These are phyloP conservation scores for Channa striata DNA, from an alignment of 2,797 vertebrate genomes.

Conservation along the genomic window DNA sequence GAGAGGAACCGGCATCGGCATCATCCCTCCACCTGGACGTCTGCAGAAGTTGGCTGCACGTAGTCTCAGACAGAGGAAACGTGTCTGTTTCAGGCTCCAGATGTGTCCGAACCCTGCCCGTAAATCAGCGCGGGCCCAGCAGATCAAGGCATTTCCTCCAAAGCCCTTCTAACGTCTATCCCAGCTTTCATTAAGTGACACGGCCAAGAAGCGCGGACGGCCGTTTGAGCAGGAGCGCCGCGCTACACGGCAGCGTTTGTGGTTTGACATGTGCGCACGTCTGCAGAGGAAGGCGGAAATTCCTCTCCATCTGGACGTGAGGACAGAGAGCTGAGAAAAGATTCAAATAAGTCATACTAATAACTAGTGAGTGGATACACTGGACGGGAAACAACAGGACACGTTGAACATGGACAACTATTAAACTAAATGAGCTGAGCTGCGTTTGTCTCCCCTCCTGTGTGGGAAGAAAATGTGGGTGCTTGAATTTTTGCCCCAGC, in stretches of 20 bases:
- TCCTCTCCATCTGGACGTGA: constrained; percentile 55
- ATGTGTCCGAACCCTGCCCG: constrained; percentile 35
- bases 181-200: constrained; percentile 59
- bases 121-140: constrained; percentile 66
- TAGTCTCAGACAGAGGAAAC: neutral
- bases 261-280: constrained; percentile 14
- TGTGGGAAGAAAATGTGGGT: too few species aligned
- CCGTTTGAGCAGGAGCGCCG: neutral
- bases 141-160: constrained; percentile 73
- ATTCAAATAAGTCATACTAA: constrained; percentile 66
- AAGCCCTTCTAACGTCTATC: constrained; percentile 35
- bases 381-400: constrained; percentile 16
- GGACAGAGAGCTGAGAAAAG: too few species aligned
- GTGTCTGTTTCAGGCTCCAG: constrained; percentile 54
- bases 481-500: too few species aligned
- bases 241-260: neutral
- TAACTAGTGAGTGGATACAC: constrained; percentile 20
- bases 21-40: constrained; percentile 55
- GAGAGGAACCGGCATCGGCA: constrained; percentile 12
- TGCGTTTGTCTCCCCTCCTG: too few species aligned
- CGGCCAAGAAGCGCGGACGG: neutral
- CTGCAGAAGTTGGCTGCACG: constrained; percentile 30
- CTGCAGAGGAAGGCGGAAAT: constrained; percentile 39
- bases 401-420: too few species aligned
- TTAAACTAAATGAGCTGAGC: too few species aligned